Conservation (phyloP, 2,797 vertebrate genomes). For the Fratercula arctica region DNA sequence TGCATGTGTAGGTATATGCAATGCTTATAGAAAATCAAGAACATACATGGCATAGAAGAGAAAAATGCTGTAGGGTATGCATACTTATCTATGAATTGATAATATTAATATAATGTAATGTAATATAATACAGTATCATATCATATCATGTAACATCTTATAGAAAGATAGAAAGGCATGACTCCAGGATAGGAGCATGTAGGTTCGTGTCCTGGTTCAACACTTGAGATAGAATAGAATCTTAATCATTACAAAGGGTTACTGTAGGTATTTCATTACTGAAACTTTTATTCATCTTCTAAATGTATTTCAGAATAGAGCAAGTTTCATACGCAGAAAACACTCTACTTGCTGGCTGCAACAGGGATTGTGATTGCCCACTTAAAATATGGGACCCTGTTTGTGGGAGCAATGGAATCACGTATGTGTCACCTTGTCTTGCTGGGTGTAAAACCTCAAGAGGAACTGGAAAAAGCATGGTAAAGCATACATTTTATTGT, state of each 20-base stretch:
- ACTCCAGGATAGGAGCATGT: background rate
- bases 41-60: background rate
- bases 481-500: slow-evolving; percentile 58
- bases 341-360: slow-evolving; percentile 82
- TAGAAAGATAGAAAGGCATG: background rate
- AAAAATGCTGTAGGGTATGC: background rate
- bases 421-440: slow-evolving; percentile 89
- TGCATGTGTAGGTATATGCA: background rate
- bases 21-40: background rate
- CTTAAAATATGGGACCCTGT: slow-evolving; percentile 89
- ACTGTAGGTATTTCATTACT: background rate
- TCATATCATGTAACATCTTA: background rate
- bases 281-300: background rate
- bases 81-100: background rate
- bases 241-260: background rate
- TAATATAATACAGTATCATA: background rate
- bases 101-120: background rate
- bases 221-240: background rate
- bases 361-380: slow-evolving; percentile 78
- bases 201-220: background rate
- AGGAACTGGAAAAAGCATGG: slow-evolving; percentile 83
- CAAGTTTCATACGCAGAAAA: slow-evolving; percentile 64
- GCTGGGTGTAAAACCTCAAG: slow-evolving; percentile 86
- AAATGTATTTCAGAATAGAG: slow-evolving; percentile 75
- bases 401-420: slow-evolving; percentile 86